phyloP scores from a whole-genome alignment of 2,797 vertebrate genomes.

The Tadarida brasiliensis region DNA sequence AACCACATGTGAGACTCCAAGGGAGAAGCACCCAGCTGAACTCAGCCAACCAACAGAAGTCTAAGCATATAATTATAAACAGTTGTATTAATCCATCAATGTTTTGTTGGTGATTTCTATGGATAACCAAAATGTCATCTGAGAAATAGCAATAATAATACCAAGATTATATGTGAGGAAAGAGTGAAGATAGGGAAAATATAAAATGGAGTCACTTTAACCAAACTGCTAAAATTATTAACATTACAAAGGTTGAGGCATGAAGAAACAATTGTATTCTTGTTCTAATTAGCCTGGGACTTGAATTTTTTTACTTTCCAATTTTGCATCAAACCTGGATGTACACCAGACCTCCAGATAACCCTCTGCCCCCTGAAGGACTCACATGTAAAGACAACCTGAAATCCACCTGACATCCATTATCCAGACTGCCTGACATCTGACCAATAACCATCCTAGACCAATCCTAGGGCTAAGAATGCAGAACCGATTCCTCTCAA shows the following conservation, averaged over 20 bases:
- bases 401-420: background rate
- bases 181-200: background rate
- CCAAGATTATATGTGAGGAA: background rate
- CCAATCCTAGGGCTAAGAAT: background rate
- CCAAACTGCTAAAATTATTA: background rate
- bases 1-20: background rate
- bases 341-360: background rate
- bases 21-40: background rate
- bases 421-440: background rate
- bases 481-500: background rate
- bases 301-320: background rate
- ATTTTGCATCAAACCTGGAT: background rate
- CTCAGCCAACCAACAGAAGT: background rate
- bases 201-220: background rate
- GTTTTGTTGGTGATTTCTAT: background rate
- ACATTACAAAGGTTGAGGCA: background rate
- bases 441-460: background rate
- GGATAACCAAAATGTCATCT: background rate
- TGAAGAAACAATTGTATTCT: background rate
- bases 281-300: background rate
- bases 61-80: background rate
- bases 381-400: background rate
- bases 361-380: background rate
- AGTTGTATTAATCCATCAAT: background rate
- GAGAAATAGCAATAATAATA: background rate